phyloP scores from a whole-genome alignment of 2,888 invertebrate genomes.

The Drosophila lacicola region DNA sequence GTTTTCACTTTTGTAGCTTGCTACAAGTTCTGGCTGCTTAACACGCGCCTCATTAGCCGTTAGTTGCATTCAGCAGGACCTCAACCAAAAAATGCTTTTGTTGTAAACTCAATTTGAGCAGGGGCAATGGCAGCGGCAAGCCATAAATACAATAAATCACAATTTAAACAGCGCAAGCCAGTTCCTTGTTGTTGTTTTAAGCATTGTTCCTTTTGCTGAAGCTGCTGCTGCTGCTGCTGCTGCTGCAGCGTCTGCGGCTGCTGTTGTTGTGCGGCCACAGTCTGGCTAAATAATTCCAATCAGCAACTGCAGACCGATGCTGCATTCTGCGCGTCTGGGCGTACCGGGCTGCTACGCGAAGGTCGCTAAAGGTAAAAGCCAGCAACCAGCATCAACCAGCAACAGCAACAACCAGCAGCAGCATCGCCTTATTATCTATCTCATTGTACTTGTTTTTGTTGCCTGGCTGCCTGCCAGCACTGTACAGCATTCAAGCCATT shows the following conservation, averaged over 20 bases:
- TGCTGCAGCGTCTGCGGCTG: slow-evolving; percentile 4
- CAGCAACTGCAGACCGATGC: slow-evolving; percentile 56
- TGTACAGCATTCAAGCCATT: slow-evolving; percentile 10
- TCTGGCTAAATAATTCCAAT: slow-evolving; percentile 73
- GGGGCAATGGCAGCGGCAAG: slow-evolving; percentile 24
- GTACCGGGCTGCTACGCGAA: slow-evolving; percentile 37
- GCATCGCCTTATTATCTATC: slow-evolving; percentile 68
- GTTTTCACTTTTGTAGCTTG: slow-evolving; percentile 57
- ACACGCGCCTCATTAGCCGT: slow-evolving; percentile 74
- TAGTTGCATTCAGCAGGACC: slow-evolving; percentile 56
- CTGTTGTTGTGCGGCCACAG: slow-evolving; percentile 13
- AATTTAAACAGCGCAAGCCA: slow-evolving; percentile 59
- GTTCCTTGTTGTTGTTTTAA: slow-evolving; percentile 22
- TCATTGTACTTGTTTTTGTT: slow-evolving; percentile 64
- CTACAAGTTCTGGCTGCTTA: slow-evolving; percentile 46
- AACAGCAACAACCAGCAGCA: slow-evolving; percentile 23
- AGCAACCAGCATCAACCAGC: slow-evolving; percentile 17
- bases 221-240: slow-evolving; percentile 4
- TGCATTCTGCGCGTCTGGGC: slow-evolving; percentile 28
- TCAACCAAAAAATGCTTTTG: slow-evolving; percentile 21
- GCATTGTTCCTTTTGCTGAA: slow-evolving; percentile 32
- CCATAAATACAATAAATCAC: slow-evolving; percentile 71
- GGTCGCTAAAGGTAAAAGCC: slow-evolving; percentile 70
- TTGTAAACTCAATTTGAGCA: slow-evolving; percentile 60
- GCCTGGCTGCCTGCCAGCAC: slow-evolving; percentile 29